These are phyloP conservation scores for Apodemia duryi DNA, from an alignment of 2,888 invertebrate species.

Conservation along the genomic window DNA sequence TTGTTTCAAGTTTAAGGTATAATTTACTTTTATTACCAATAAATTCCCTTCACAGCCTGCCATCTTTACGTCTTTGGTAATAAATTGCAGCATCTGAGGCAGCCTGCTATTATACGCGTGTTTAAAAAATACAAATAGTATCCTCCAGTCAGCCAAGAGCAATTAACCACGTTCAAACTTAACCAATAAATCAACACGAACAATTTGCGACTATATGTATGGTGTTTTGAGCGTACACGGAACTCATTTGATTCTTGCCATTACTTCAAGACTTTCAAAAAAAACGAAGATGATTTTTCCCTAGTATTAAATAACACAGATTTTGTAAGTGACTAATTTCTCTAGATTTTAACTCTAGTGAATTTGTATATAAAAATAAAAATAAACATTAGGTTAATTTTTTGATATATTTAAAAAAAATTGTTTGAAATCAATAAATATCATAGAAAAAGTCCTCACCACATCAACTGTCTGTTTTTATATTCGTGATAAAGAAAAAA, in stretches of 20 bases:
- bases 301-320: not conserved
- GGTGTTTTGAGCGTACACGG: slow-evolving; percentile 22
- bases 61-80: slow-evolving; percentile 38
- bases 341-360: not conserved
- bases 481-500: too few species aligned
- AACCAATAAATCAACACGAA: slow-evolving; percentile 46
- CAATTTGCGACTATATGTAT: slow-evolving; percentile 32
- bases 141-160: slow-evolving; percentile 35
- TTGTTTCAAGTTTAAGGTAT: slow-evolving; percentile 24
- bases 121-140: slow-evolving; percentile 34
- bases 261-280: not conserved
- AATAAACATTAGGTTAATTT: too few species aligned
- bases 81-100: slow-evolving; percentile 46
- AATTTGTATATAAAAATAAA: not conserved
- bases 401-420: too few species aligned
- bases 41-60: slow-evolving; percentile 36
- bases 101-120: slow-evolving; percentile 40
- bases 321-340: not conserved
- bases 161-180: slow-evolving; percentile 49
- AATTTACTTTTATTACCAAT: slow-evolving; percentile 34
- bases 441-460: too few species aligned
- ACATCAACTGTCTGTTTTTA: too few species aligned
- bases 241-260: slow-evolving; percentile 18
- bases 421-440: too few species aligned
- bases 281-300: not conserved